Conservation (phyloP, 2,113 vertebrate genomes). For the Pygoscelis antarcticus region DNA sequence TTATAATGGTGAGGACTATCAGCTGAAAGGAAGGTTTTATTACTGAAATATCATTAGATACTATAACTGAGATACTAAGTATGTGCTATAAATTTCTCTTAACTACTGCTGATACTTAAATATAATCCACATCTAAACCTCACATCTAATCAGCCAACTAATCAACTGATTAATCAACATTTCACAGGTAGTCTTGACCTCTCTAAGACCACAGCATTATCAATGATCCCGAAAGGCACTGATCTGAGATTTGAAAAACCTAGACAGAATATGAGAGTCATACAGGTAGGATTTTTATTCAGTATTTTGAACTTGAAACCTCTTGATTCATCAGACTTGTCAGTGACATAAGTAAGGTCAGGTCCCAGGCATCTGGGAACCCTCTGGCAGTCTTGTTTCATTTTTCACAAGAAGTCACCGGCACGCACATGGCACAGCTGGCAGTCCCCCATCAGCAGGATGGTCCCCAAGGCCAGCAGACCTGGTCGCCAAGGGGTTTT, state of each 20-base stretch:
- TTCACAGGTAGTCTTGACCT: neutral
- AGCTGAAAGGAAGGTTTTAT: slow-evolving; percentile 26
- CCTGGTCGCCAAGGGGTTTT: accelerated
- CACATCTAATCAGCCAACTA: slow-evolving; percentile 9
- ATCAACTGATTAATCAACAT: slow-evolving; percentile 25
- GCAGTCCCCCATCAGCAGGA: neutral
- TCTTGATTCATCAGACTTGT: neutral
- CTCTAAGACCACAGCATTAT: neutral
- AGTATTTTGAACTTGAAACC: slow-evolving; percentile 52
- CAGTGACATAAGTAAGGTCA: neutral
- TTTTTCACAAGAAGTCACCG: neutral
- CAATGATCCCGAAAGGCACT: neutral
- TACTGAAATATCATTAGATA: slow-evolving; percentile 20
- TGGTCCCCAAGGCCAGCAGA: neutral
- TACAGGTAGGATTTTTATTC: neutral
- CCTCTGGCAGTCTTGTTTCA: neutral
- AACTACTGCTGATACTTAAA: neutral
- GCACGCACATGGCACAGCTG: neutral
- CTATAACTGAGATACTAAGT: neutral
- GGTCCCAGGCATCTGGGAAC: neutral
- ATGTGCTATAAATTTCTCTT: slow-evolving; percentile 1
- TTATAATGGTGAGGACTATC: neutral
- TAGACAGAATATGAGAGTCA: neutral
- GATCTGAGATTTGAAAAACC: neutral
- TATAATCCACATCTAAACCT: slow-evolving; percentile 17